Evolutionary conservation across 1,140 invertebrate species (phyloP), one percentile per base, ranked within the genome.

Genomic region (Ostrea edulis): DNA sequence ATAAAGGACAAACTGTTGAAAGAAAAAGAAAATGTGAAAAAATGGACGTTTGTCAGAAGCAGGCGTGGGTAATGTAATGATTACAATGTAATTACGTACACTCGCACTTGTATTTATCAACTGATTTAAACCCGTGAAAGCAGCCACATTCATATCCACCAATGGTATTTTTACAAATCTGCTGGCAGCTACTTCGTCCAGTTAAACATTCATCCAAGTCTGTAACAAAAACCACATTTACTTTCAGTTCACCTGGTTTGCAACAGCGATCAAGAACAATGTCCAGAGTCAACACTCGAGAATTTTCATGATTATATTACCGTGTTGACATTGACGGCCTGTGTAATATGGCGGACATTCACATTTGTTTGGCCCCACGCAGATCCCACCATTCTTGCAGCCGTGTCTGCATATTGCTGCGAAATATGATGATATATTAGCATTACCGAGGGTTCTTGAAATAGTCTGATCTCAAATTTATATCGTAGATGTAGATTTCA

Each of bases 311-410:
- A 22, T 44, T 58, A 2, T 8, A 83, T 83, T 89, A 91, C 91
- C 87, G 55, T 62, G 85, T 87, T 91, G 88, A 88, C 92, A 92
- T 44, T 44, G 84, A 12, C n/a, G 86, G 68, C 92, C 92, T 0
- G 90, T 90, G 86, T 89, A 91, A 52, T 87, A 87, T 7, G 62
- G 65, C 44, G 88, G 81, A 88, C 92, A 93, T 65, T 82, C 65
- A 68, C 92, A 92, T 52, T 87, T 12, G 35, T 90, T 88, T 62
- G 90, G 90, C 0, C 86, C 81, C 14, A 89, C 62, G 87, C 92
- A 93, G 12, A 71, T 81, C 51, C 92, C 92, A 12, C 89, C 89
- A 86, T 92, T 91, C 86, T 90, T 65, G 86, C 92, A 93, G 22
- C 87, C 84, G n/a, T 82, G 52, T 5, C 85, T 62, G 88, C 92